These are phyloP conservation scores for Lagorchestes hirsutus DNA, from an alignment of 2,797 vertebrate species.

Conservation along the genomic window DNA sequence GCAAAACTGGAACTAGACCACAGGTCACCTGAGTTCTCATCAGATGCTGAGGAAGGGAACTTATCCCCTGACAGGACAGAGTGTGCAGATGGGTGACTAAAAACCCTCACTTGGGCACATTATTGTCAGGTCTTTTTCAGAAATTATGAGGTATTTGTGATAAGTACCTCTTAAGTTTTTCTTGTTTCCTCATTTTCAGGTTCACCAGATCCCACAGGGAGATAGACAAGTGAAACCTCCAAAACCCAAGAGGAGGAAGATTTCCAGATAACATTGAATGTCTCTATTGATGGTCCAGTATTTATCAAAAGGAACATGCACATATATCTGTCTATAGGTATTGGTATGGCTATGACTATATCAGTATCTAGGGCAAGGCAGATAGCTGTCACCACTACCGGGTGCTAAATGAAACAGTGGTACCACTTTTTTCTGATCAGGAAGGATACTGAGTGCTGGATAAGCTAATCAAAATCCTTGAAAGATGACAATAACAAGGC, in stretches of 20 bases:
- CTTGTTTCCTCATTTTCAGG: constrained; percentile 81
- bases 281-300: constrained; percentile 86
- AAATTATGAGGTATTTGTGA: constrained; percentile 32
- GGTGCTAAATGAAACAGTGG: constrained; percentile 91
- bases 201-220: constrained; percentile 94
- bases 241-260: constrained; percentile 99
- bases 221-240: constrained; percentile 97
- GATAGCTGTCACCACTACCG: constrained; percentile 85
- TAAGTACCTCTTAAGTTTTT: constrained; percentile 53
- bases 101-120: background rate
- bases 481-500: constrained; percentile 89
- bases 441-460: constrained; percentile 88
- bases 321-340: constrained; percentile 83
- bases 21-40: background rate
- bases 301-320: constrained; percentile 83
- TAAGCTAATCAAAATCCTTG: constrained; percentile 88
- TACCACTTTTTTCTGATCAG: constrained; percentile 87
- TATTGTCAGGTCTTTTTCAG: constrained; percentile 26
- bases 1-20: background rate
- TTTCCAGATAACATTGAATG: constrained; percentile 99
- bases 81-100: background rate
- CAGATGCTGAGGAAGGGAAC: background rate
- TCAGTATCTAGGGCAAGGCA: constrained; percentile 82
- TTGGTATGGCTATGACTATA: constrained; percentile 79
- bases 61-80: background rate